Base-by-base conservation (phyloP, 2,113 vertebrate species). In the Oncorhynchus masou region DNA sequence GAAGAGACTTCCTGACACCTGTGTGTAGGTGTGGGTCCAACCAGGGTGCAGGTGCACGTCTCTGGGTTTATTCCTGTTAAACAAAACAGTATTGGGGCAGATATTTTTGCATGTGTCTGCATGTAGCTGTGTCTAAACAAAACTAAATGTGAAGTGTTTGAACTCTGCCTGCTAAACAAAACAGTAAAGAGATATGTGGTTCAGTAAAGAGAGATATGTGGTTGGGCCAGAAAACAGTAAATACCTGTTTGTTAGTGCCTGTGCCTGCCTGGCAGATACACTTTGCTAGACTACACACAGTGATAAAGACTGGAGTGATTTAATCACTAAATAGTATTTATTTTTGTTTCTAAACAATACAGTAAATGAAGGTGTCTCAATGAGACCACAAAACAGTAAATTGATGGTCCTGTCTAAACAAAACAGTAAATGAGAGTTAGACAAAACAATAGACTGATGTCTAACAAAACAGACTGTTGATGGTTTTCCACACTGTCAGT, bases 1-100 rank as follows among this genome's bases (percentile, higher is more conserved):
- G n/a, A n/a, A n/a, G n/a, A n/a, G n/a, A n/a, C n/a, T 92, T 94
- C 94, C 94, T 94, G 94, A 92, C 93, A 94, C 93, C 94, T 94
- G 93, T 94, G 93, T 94, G 92, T 94, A 94, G 94, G 94, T 94
- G 94, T 94, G 92, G 90, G 92, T 91, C 81, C 83, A 83, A 86
- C 89, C 88, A 84, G 90, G 89, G 86, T 93, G 91, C 94, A 94
- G 94, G 91, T 94, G 94, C 90, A 88, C 80, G 85, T 90, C 89
- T 89, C 79, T 75, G 81, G 86, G 91, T 87, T 85, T 94, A 94
- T 94, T 94, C n/a, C n/a, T n/a, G n/a, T n/a, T n/a, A n/a, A n/a
- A n/a, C n/a, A n/a, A n/a, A n/a, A n/a, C n/a, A n/a, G 87, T 92
- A 92, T 93, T 85, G 87, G 89, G 87, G 75, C 89, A 91, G 90